Conservation (phyloP, 2,113 vertebrate genomes). For the Telmatochromis sp. region DNA sequence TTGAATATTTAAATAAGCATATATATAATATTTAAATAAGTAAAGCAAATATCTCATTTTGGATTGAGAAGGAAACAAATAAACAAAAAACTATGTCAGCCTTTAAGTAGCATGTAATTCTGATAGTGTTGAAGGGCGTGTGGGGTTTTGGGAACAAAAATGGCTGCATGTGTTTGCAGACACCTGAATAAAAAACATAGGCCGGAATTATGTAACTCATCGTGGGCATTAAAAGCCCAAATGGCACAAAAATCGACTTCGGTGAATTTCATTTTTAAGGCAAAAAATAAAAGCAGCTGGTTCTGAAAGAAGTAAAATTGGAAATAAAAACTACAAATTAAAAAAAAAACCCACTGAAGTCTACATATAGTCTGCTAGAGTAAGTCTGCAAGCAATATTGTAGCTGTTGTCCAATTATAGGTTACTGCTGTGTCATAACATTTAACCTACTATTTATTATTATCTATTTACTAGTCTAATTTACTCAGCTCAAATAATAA, state of each 20-base stretch:
- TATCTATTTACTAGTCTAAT: background rate
- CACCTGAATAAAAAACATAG: background rate
- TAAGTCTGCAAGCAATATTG: background rate
- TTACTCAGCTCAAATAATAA: background rate
- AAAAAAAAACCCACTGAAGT: accelerated
- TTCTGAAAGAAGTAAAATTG: background rate
- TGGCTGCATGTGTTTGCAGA: background rate
- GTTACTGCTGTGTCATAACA: background rate
- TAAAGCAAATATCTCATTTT: background rate
- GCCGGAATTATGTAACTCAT: background rate
- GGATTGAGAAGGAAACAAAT: background rate
- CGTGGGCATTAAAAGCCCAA: background rate
- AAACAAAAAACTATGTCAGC: background rate
- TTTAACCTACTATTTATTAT: background rate
- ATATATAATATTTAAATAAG: background rate
- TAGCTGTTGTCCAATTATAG: background rate
- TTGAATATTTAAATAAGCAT: background rate
- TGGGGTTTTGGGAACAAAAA: background rate
- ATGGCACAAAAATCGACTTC: background rate
- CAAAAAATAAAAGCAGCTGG: background rate
- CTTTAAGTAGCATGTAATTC: background rate
- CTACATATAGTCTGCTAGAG: background rate
- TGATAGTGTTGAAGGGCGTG: background rate
- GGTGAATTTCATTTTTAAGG: background rate
- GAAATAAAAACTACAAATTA: background rate